Percentiles rank a stretch among this genome's conserved stretches.
Conservation (phyloP, 2,888 invertebrate species). For the Athalia rosae region DNA sequence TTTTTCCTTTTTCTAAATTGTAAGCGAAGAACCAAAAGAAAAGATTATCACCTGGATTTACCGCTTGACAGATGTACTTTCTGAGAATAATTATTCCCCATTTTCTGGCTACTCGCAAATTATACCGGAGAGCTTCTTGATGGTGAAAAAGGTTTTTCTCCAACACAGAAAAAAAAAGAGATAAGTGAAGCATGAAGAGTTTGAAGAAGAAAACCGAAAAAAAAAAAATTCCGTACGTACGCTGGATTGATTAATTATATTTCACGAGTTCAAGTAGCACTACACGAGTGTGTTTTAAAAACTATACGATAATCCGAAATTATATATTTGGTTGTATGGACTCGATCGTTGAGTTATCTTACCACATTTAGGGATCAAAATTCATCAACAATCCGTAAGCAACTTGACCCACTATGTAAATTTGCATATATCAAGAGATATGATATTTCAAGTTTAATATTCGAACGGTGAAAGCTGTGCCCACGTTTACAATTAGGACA, state of each 20-base stretch:
- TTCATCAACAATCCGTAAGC: slow-evolving; percentile 30
- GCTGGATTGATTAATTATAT: background rate
- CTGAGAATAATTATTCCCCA: slow-evolving; percentile 10
- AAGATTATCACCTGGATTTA: slow-evolving; percentile 26
- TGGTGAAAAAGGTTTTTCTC: background rate
- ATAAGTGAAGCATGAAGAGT: background rate
- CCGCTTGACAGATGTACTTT: slow-evolving; percentile 29
- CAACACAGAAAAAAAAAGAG: background rate
- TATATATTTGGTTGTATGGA: too few relatives aligned
- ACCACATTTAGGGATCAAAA: background rate
- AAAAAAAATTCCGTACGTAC: background rate
- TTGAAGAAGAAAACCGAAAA: background rate
- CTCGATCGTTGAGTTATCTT: background rate
- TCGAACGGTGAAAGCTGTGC: background rate
- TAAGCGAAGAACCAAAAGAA: background rate
- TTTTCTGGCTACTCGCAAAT: background rate
- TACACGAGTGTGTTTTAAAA: too few relatives aligned
- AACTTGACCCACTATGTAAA: slow-evolving; percentile 25
- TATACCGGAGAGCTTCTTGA: background rate
- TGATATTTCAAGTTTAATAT: slow-evolving; percentile 28
- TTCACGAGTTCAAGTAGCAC: too few relatives aligned
- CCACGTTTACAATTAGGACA: slow-evolving; percentile 11
- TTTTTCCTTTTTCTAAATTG: slow-evolving; percentile 1
- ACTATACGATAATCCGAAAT: too few relatives aligned
- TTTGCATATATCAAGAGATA: background rate